These are phyloP conservation scores for Tenebrio molitor DNA, from an alignment of 1,140 invertebrate genomes.

Conservation along the genomic window DNA sequence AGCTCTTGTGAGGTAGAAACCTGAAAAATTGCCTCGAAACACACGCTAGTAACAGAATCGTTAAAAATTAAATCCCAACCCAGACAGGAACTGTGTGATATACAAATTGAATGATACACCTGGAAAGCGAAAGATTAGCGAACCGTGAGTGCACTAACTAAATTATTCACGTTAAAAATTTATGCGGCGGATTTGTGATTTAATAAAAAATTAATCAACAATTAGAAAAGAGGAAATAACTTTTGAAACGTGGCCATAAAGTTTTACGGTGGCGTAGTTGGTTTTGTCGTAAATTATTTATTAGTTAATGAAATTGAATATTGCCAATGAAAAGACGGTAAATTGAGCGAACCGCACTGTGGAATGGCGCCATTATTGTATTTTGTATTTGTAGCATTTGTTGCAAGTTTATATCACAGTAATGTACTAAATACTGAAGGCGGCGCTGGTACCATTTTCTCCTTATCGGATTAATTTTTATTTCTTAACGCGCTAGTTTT, in stretches of 20 bases:
- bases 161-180: background rate
- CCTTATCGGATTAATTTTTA: background rate
- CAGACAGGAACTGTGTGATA: background rate
- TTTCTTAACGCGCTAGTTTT: background rate
- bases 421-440: background rate
- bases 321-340: conserved; percentile 17
- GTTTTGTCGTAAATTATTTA: conserved; percentile 28
- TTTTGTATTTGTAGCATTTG: background rate
- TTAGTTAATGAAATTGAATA: conserved; percentile 38
- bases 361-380: conserved; percentile 9
- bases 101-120: conserved; percentile 1
- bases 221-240: conserved; percentile 16
- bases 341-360: background rate
- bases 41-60: background rate
- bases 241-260: conserved; percentile 10
- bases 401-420: conserved; percentile 2
- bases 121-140: conserved; percentile 2
- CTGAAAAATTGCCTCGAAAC: too few relatives aligned
- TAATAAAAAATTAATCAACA: conserved; percentile 32
- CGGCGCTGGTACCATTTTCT: background rate
- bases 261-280: conserved; percentile 7
- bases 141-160: background rate
- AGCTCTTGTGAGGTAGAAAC: too few relatives aligned
- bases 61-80: conserved; percentile 18
- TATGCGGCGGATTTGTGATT: conserved; percentile 2